Conservation (phyloP, 2,888 invertebrate genomes). For the Balanococcus diminutus region DNA sequence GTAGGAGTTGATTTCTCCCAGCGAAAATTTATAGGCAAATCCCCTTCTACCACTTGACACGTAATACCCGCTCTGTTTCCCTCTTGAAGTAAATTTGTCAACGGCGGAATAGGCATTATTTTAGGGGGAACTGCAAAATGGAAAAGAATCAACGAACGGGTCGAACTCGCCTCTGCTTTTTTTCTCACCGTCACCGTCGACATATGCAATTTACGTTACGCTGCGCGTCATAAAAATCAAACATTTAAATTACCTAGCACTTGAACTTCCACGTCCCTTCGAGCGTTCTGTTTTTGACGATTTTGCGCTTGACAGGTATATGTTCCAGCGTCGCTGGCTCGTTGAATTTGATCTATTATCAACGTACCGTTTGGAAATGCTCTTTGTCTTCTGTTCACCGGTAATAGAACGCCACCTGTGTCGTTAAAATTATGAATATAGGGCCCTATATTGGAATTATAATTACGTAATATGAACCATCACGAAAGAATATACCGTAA, state of each 20-base stretch:
- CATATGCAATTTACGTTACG: background rate
- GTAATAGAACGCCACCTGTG: slow-evolving; percentile 63
- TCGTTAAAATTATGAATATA: slow-evolving; percentile 41
- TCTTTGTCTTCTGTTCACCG: slow-evolving; percentile 64
- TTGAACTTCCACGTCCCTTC: slow-evolving; percentile 61
- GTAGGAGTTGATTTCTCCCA: slow-evolving; percentile 78
- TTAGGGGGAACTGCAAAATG: slow-evolving; percentile 76
- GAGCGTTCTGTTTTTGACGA: slow-evolving; percentile 61
- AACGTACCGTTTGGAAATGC: slow-evolving; percentile 64
- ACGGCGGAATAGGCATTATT: slow-evolving; percentile 81
- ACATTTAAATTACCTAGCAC: slow-evolving; percentile 60
- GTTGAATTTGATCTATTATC: slow-evolving; percentile 63
- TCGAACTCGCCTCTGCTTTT: background rate
- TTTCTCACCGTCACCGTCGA: background rate
- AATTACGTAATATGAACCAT: background rate
- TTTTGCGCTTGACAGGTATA: slow-evolving; percentile 65
- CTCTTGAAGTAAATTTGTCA: slow-evolving; percentile 80
- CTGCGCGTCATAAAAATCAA: slow-evolving; percentile 24
- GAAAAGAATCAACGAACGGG: slow-evolving; percentile 51
- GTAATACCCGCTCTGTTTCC: slow-evolving; percentile 88
- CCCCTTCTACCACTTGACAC: slow-evolving; percentile 89
- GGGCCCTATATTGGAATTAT: background rate
- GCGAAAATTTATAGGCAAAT: slow-evolving; percentile 86
- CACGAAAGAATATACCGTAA: slow-evolving; percentile 62
- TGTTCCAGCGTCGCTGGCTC: slow-evolving; percentile 63